A percentile compares a stretch with the other conserved stretches of the same genome.
Conservation (phyloP, 2,888 invertebrate species). For the Boloria selene region DNA sequence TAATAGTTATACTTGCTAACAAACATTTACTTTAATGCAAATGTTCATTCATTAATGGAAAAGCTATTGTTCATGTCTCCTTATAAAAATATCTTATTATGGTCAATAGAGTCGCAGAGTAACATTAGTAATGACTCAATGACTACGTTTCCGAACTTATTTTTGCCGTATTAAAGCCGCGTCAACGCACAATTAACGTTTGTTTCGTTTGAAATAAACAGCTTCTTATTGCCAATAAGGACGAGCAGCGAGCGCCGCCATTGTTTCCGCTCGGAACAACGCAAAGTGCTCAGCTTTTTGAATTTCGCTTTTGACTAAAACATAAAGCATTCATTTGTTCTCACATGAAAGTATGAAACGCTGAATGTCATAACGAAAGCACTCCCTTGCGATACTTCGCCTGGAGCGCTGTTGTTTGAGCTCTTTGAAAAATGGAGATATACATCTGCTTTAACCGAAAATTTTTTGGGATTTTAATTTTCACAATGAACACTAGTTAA, state of each 20-base stretch:
- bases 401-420: conserved; percentile 16
- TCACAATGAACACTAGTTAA: no score
- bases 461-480: no score
- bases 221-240: conserved; percentile 9
- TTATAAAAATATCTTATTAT: no score
- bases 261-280: conserved; percentile 23
- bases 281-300: conserved; percentile 27
- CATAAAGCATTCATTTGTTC: conserved; percentile 27
- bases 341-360: conserved; percentile 20
- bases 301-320: conserved; percentile 24
- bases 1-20: background rate
- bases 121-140: conserved; percentile 4
- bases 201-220: conserved; percentile 21
- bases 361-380: conserved; percentile 20
- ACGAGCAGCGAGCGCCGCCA: conserved; percentile 1
- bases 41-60: no score
- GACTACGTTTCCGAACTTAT: background rate
- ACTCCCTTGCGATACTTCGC: background rate
- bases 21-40: background rate
- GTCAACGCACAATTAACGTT: conserved; percentile 7
- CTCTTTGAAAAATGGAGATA: background rate
- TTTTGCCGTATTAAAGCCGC: conserved; percentile 13
- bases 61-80: no score
- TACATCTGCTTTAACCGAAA: no score
- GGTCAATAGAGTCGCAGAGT: background rate